These are phyloP conservation scores for Drosophila subsilvestris DNA, from an alignment of 2,888 invertebrate genomes.

Conservation along the genomic window DNA sequence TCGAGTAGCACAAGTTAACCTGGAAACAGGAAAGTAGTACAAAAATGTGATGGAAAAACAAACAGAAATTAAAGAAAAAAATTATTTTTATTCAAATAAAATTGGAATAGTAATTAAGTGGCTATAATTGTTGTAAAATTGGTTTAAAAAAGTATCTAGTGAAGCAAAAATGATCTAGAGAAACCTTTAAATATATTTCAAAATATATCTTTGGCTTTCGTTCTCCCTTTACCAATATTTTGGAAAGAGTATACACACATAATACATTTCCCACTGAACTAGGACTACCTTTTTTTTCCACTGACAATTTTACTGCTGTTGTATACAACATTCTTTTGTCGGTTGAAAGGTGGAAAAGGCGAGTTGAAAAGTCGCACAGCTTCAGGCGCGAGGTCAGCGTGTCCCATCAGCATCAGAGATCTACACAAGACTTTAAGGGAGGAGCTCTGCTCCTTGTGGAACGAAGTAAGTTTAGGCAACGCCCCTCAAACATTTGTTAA, in stretches of 20 bases:
- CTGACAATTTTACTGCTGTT: constrained; percentile 4
- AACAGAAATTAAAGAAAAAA: too few species aligned
- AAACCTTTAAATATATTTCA: background rate
- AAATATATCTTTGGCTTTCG: background rate
- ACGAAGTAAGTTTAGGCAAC: background rate
- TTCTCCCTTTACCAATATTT: background rate
- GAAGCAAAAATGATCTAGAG: background rate
- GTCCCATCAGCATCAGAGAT: constrained; percentile 1
- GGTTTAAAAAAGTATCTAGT: too few species aligned
- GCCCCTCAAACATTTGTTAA: constrained; percentile 25
- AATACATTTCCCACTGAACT: background rate
- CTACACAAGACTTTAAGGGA: background rate
- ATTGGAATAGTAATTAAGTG: too few species aligned
- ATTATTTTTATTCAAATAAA: too few species aligned
- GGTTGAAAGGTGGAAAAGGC: constrained; percentile 55
- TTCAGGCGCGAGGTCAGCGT: constrained; percentile 45
- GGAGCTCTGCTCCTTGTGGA: background rate
- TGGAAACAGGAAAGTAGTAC: too few species aligned
- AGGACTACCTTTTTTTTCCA: background rate
- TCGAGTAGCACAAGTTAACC: too few species aligned
- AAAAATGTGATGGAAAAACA: too few species aligned
- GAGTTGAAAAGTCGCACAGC: constrained; percentile 49
- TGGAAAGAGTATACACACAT: background rate
- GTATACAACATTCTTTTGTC: constrained; percentile 6
- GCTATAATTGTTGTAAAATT: too few species aligned